Evolutionary conservation across 2,113 vertebrate genomes (phyloP), one percentile per base, ranked within the genome.

Genomic region (Bubo scandiacus): DNA sequence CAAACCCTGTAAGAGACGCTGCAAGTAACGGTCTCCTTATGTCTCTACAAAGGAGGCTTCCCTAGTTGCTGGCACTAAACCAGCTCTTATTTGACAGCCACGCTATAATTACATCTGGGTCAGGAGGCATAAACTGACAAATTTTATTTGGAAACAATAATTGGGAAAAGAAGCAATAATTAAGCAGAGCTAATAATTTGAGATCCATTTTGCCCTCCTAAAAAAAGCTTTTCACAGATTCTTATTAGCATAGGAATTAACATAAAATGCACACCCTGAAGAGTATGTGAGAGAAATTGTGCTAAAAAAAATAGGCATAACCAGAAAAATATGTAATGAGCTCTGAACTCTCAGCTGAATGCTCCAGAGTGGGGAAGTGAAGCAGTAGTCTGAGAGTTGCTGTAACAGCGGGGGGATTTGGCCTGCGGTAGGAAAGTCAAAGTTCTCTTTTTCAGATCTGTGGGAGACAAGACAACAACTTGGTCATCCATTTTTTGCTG

Each of bases 71-170:
- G 94, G 63, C 78, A 91, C 42, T 91, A 87, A 92, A 47, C 43
- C 57, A 95, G 55, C 63, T 77, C 40, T 72, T 94, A 62, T 92
- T 95, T 93, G 84, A 68, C 94, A 96, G 85, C 68, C 23, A 63
- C 5, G 7, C 54, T 73, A 21, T 90, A 97, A 97, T 84, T 94
- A 81, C 74, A 86, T 47, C 86, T 97, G 73, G 84, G 43, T 90
- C 81, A 94, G 78, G 83, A 93, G 70, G 47, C 71, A 63, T 32
- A 59, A 83, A 94, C 71, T 90, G 82, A 49, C 36, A 92, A 67
- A 58, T 93, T 84, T 96, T 96, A 89, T 95, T 96, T 95, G 75
- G 85, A 94, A 97, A 94, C 92, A 96, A 66, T 82, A 88, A 91
- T 23, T 95, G 51, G 72, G 61, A 89, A 88, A 96, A 93, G 80